Evolutionary conservation across 2,797 vertebrate species (phyloP).

Genomic region (Dipus sagitta): DNA sequence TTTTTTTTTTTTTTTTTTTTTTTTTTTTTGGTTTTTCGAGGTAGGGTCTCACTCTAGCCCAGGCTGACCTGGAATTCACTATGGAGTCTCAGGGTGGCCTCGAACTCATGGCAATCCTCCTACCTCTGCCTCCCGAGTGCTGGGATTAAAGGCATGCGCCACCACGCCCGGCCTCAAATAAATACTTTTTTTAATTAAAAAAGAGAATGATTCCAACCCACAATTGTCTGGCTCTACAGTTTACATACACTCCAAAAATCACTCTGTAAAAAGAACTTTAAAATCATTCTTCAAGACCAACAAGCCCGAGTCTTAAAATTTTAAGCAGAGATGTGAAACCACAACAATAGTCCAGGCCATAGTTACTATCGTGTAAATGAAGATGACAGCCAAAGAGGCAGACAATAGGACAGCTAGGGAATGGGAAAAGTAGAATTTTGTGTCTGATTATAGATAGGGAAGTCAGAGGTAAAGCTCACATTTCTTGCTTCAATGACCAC

Average conservation of each 20-base stretch:
- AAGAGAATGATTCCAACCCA: neutral
- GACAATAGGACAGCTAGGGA: neutral
- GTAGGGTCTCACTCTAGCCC: no score
- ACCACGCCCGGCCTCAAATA: no score
- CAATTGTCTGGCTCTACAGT: neutral
- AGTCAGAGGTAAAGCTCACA: neutral
- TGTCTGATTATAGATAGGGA: neutral
- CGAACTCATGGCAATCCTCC: no score
- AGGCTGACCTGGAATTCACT: no score
- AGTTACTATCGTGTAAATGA: neutral
- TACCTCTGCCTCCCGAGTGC: no score
- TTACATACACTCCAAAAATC: neutral
- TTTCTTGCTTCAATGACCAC: neutral
- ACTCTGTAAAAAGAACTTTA: neutral
- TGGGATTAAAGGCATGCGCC: no score
- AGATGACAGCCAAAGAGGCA: neutral
- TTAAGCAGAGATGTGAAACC: conserved; percentile 10
- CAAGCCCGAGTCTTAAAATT: neutral
- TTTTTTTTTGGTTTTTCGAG: no score
- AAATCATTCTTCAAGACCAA: no score
- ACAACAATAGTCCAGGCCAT: neutral
- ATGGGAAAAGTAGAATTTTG: neutral
- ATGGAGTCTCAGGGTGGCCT: no score
- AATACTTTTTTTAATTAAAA: no score
- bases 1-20: no score